These are phyloP conservation scores for Coregonus sp. DNA, from an alignment of 2,797 vertebrate species.

Conservation along the genomic window DNA sequence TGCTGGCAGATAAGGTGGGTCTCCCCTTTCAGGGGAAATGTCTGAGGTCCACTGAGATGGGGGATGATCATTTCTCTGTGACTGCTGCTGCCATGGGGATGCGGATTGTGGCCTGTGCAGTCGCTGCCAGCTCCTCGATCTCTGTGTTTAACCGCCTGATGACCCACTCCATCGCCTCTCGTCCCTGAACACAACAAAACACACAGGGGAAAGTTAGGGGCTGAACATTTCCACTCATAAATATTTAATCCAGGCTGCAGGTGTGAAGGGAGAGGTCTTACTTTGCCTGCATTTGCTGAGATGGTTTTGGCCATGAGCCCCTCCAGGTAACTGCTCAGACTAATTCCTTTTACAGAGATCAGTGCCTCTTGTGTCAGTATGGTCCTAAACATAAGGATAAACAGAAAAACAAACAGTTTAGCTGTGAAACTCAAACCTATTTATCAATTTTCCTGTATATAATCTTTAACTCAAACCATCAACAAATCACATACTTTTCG, in stretches of 20 bases:
- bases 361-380: constrained; percentile 94
- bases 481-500: constrained; percentile 82
- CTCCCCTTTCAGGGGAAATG: neutral
- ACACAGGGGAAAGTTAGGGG: neutral
- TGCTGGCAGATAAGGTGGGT: constrained; percentile 34
- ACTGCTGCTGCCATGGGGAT: constrained; percentile 90
- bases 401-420: constrained; percentile 11
- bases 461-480: neutral
- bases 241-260: neutral
- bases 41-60: constrained; percentile 41
- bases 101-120: constrained; percentile 86
- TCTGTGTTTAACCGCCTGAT: constrained; percentile 90
- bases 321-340: constrained; percentile 94
- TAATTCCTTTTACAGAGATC: constrained; percentile 94
- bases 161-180: constrained; percentile 98
- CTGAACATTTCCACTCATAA: neutral
- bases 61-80: constrained; percentile 82
- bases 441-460: neutral
- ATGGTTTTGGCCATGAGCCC: constrained; percentile 95
- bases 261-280: constrained; percentile 52
- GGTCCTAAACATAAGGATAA: constrained; percentile 75
- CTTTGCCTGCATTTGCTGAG: constrained; percentile 92
- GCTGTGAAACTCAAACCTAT: neutral
- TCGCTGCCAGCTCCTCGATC: constrained; percentile 89
- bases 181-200: constrained; percentile 76